phyloP scores from a whole-genome alignment of 2,888 invertebrate species.

The Syrphus vitripennis region DNA sequence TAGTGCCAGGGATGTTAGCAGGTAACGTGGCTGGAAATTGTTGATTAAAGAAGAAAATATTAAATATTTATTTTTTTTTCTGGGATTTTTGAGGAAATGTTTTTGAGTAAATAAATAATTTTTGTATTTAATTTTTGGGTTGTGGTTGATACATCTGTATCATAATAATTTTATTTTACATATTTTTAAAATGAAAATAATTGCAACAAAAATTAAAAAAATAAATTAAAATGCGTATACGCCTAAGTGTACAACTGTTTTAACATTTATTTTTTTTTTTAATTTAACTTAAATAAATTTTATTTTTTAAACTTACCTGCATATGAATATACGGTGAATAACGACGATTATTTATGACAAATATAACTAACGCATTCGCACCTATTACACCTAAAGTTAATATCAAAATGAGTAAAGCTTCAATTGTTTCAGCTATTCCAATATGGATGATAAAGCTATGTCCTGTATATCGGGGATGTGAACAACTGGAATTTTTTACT shows the following conservation, averaged over 20 bases:
- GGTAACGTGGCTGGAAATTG: constrained; percentile 89
- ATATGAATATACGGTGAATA: constrained; percentile 93
- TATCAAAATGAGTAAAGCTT: constrained; percentile 89
- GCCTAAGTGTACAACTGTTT: too few relatives aligned
- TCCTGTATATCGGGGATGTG: constrained; percentile 85
- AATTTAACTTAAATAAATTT: too few relatives aligned
- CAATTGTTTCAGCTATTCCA: constrained; percentile 87
- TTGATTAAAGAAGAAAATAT: background rate
- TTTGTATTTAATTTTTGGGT: background rate
- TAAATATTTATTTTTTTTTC: background rate
- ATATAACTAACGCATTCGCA: constrained; percentile 90
- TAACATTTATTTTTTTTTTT: too few relatives aligned
- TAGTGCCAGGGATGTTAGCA: constrained; percentile 92
- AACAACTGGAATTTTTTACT: constrained; percentile 91
- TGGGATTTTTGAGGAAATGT: background rate
- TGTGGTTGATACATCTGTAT: background rate
- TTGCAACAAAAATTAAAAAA: too few relatives aligned
- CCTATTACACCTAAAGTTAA: constrained; percentile 90
- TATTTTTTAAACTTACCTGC: constrained; percentile 89
- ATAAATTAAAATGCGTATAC: too few relatives aligned
- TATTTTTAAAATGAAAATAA: too few relatives aligned
- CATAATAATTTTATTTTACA: background rate
- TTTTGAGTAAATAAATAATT: background rate
- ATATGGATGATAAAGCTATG: constrained; percentile 85
- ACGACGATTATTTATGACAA: constrained; percentile 91